A percentile compares a stretch with the other conserved stretches of the same genome.
Evolutionary conservation across 2,888 invertebrate species (phyloP).

Genomic region (Eutolmus rufibarbis): DNA sequence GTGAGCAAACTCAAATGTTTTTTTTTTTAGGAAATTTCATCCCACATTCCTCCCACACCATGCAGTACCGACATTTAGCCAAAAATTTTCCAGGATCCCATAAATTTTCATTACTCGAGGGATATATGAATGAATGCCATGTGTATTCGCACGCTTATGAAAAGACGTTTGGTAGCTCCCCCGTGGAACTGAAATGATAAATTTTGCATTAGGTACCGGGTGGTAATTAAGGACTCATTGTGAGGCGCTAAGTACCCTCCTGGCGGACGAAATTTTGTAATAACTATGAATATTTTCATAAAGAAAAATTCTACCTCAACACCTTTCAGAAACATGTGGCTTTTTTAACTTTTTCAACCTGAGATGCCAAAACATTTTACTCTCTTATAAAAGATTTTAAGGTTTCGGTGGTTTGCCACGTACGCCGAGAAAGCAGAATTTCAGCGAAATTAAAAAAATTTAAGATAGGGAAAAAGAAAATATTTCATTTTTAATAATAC

Average conservation of each 20-base stretch:
- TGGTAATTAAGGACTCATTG: background rate
- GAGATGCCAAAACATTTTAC: background rate
- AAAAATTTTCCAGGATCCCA: background rate
- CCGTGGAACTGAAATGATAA: background rate
- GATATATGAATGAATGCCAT: background rate
- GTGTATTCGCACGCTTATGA: background rate
- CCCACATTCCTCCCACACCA: background rate
- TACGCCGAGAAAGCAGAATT: background rate
- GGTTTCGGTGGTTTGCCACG: background rate
- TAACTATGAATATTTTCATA: background rate
- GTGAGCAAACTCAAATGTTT: background rate
- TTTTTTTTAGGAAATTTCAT: background rate
- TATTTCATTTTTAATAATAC: too few relatives aligned
- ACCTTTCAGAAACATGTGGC: background rate
- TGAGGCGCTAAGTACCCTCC: background rate
- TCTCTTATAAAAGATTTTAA: background rate
- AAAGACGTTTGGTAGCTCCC: background rate
- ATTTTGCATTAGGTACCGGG: background rate
- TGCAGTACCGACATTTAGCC: background rate
- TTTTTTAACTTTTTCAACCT: background rate
- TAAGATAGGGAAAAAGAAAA: too few relatives aligned
- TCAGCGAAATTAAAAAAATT: background rate
- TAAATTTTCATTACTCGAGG: background rate
- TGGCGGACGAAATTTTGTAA: background rate
- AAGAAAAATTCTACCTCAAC: background rate